These are phyloP conservation scores for Nasonia vitripennis DNA, from an alignment of 1,140 invertebrate species.

Conservation along the genomic window DNA sequence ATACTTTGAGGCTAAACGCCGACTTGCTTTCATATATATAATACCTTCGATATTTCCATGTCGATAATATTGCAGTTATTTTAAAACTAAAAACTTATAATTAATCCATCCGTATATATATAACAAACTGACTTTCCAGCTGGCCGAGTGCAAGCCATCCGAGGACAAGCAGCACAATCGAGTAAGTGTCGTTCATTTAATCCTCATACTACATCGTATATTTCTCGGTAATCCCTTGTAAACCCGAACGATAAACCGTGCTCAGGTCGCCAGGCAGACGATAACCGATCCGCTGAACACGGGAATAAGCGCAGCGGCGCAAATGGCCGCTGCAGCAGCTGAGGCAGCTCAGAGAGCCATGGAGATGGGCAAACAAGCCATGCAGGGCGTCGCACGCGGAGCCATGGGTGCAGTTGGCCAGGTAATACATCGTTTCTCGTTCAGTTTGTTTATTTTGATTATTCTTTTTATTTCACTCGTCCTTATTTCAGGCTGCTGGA, in stretches of 20 bases:
- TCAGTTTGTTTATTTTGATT: neutral
- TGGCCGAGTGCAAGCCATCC: constrained; percentile 9
- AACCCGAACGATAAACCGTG: neutral
- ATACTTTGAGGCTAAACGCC: no score
- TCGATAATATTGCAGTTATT: no score
- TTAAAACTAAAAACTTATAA: no score
- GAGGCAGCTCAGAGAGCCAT: constrained; percentile 4
- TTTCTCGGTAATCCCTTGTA: neutral
- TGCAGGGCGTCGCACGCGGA: constrained; percentile 38
- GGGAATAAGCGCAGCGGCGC: constrained; percentile 29
- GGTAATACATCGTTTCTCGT: neutral
- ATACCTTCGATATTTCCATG: no score
- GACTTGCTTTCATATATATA: no score
- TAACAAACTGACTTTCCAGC: constrained; percentile 42
- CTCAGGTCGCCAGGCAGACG: constrained; percentile 49
- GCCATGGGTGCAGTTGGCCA: neutral
- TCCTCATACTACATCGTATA: neutral
- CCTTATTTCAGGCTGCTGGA: no score
- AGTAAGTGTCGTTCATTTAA: neutral
- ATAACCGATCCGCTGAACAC: constrained; percentile 16
- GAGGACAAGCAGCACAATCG: neutral
- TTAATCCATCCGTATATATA: no score
- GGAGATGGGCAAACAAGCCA: constrained; percentile 24
- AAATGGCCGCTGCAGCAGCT: constrained; percentile 16
- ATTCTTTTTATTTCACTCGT: no score